Percentiles rank a stretch among this genome's conserved stretches.
phyloP scores from a whole-genome alignment of 2,888 invertebrate species.

The Torymus tubicola region DNA sequence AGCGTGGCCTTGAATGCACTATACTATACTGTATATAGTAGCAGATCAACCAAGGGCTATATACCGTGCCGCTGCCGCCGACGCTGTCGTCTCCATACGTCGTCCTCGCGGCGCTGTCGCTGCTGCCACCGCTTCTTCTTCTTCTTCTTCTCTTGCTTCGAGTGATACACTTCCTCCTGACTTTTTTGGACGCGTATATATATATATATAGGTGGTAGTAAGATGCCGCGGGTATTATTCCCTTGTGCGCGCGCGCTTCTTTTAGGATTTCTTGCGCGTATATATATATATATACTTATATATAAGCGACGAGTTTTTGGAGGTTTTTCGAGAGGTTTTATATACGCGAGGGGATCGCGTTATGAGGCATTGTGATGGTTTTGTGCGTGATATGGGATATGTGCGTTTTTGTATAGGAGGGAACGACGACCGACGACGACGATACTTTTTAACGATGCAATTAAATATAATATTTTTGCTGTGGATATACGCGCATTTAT shows the following conservation, averaged over 20 bases:
- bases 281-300: too few species aligned
- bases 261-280: slow-evolving; percentile 19
- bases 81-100: slow-evolving; percentile 35
- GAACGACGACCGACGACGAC: too few species aligned
- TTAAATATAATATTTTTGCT: slow-evolving; percentile 20
- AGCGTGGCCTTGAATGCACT: slow-evolving; percentile 72
- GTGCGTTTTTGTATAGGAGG: too few species aligned
- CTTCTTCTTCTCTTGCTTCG: slow-evolving; percentile 45
- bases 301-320: not conserved
- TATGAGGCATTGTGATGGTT: slow-evolving; percentile 44
- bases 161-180: slow-evolving; percentile 31
- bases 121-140: slow-evolving; percentile 54
- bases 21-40: too few species aligned
- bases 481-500: not conserved
- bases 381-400: too few species aligned
- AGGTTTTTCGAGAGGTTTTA: not conserved
- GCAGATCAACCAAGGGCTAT: too few species aligned
- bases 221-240: too few species aligned
- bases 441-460: slow-evolving; percentile 15
- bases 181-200: slow-evolving; percentile 1
- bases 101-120: slow-evolving; percentile 58
- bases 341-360: slow-evolving; percentile 5
- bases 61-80: too few species aligned
- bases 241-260: slow-evolving; percentile 24
- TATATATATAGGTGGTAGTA: too few species aligned